phyloP scores from a whole-genome alignment of 2,113 vertebrate genomes.

The Callorhinus ursinus region DNA sequence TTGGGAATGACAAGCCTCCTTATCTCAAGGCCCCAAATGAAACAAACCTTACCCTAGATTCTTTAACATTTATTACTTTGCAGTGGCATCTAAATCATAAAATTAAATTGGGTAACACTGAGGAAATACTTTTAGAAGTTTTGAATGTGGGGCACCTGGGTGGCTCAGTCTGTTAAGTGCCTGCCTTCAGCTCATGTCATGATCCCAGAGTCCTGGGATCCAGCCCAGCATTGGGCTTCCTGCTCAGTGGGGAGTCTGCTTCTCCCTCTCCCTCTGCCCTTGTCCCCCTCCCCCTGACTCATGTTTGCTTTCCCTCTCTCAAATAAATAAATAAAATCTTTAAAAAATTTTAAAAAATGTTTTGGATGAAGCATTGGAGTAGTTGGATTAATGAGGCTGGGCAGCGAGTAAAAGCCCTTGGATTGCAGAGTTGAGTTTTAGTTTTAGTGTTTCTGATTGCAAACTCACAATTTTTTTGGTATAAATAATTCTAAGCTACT shows the following conservation, averaged over 20 bases:
- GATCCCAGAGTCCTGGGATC: too few relatives aligned
- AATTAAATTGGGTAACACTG: not conserved
- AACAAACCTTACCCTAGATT: not conserved
- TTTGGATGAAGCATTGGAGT: not conserved
- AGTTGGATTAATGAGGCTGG: not conserved
- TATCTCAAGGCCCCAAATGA: not conserved
- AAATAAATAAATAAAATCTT: not conserved
- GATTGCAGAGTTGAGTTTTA: not conserved
- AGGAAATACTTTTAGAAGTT: not conserved
- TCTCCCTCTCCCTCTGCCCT: too few relatives aligned
- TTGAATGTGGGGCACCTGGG: not conserved
- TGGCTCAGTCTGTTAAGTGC: not conserved
- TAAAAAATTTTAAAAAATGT: not conserved
- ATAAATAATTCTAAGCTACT: not conserved
- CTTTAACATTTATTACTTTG: not conserved
- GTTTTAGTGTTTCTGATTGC: not conserved
- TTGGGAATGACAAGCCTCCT: not conserved
- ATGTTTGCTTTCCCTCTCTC: not conserved
- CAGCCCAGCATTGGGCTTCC: too few relatives aligned
- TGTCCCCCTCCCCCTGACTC: too few relatives aligned
- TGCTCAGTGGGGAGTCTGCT: too few relatives aligned
- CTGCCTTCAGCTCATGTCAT: too few relatives aligned
- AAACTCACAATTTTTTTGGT: not conserved
- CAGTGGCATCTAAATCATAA: not conserved
- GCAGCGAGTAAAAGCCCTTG: not conserved